These are phyloP conservation scores for Epistrophe grossulariae DNA, from an alignment of 2,888 invertebrate species.

Conservation along the genomic window DNA sequence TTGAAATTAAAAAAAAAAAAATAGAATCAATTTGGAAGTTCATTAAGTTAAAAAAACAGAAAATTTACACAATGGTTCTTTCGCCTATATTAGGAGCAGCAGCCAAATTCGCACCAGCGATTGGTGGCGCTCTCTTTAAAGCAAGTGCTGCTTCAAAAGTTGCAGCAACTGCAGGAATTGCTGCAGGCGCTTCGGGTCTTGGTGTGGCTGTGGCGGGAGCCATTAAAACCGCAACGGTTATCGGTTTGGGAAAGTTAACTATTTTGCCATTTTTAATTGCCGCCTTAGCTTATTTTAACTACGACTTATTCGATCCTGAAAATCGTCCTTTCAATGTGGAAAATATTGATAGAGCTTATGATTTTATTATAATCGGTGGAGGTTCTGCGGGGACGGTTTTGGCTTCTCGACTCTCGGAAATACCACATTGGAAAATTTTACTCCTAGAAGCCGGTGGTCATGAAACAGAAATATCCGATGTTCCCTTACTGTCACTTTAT, in stretches of 20 bases:
- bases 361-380: constrained; percentile 92
- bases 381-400: constrained; percentile 94
- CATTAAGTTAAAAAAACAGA: constrained; percentile 34
- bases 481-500: constrained; percentile 93
- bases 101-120: constrained; percentile 78
- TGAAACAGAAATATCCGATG: constrained; percentile 94
- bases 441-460: constrained; percentile 94
- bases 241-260: constrained; percentile 89
- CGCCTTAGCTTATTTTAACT: constrained; percentile 92
- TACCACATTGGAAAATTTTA: constrained; percentile 91
- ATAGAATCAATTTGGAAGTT: constrained; percentile 53
- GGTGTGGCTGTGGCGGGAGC: constrained; percentile 85
- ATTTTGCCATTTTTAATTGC: constrained; percentile 91
- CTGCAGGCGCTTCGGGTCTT: constrained; percentile 83
- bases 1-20: neutral
- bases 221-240: constrained; percentile 89
- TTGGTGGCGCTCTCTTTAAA: constrained; percentile 81
- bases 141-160: constrained; percentile 82
- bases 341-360: constrained; percentile 88
- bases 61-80: constrained; percentile 79
- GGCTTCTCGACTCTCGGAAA: constrained; percentile 91
- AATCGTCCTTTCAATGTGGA: constrained; percentile 90
- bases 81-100: constrained; percentile 81
- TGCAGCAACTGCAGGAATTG: constrained; percentile 80
- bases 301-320: constrained; percentile 93